These are phyloP conservation scores for Ceratina calcarata DNA, from an alignment of 1,140 invertebrate genomes.

Conservation along the genomic window DNA sequence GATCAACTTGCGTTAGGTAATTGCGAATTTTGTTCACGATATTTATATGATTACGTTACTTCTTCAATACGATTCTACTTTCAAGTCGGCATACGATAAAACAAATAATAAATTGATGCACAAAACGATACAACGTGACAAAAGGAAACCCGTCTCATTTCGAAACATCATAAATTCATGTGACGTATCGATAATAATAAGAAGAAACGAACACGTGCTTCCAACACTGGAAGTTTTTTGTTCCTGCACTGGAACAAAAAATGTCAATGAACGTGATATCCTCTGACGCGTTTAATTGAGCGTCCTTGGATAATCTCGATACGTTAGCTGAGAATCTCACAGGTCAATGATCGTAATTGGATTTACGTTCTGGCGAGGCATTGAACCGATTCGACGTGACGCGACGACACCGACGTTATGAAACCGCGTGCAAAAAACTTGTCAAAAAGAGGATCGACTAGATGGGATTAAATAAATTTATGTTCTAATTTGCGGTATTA, in stretches of 20 bases:
- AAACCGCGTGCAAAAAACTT: neutral
- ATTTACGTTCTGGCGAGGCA: conserved; percentile 11
- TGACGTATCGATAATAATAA: neutral
- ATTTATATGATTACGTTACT: too few relatives aligned
- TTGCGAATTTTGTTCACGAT: too few relatives aligned
- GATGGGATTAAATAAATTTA: neutral
- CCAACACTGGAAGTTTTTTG: too few relatives aligned
- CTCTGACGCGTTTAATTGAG: too few relatives aligned
- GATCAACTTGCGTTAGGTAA: too few relatives aligned
- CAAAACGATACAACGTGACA: too few relatives aligned
- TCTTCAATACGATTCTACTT: too few relatives aligned
- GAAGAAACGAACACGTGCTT: neutral
- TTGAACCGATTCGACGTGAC: conserved; percentile 11
- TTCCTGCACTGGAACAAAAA: too few relatives aligned
- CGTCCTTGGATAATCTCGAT: neutral
- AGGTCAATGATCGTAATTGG: conserved; percentile 39
- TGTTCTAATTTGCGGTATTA: neutral
- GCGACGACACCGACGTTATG: neutral
- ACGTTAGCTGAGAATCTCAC: neutral
- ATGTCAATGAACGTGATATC: neutral
- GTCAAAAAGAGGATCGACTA: neutral
- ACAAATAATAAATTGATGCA: too few relatives aligned
- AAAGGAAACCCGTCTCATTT: neutral
- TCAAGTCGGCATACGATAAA: too few relatives aligned
- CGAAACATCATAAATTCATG: too few relatives aligned